Evolutionary conservation across 2,113 vertebrate genomes (phyloP).

Genomic region (Cariama cristata): DNA sequence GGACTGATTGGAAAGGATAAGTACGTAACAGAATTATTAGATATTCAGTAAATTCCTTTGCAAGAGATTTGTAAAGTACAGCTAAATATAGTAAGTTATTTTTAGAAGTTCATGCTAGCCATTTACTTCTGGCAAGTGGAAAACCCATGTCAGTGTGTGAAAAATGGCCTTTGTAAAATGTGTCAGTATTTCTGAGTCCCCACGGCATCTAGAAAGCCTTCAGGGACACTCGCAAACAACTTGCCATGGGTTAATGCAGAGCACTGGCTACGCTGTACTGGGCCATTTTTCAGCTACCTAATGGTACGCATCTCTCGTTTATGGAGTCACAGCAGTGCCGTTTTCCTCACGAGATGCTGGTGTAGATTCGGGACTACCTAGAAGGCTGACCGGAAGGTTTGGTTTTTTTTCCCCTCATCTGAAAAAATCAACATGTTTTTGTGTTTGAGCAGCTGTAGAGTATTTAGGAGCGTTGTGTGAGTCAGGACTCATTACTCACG

Average conservation of each 20-base stretch:
- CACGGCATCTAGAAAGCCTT: background rate
- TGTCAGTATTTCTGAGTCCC: background rate
- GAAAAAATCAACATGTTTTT: background rate
- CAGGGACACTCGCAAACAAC: background rate
- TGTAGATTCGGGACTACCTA: background rate
- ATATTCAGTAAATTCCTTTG: background rate
- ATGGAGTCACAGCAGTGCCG: background rate
- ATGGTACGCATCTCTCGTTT: background rate
- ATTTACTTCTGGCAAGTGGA: conserved; percentile 24
- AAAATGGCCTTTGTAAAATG: background rate
- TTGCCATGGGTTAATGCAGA: background rate
- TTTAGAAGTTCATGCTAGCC: background rate
- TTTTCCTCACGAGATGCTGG: background rate
- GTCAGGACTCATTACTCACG: background rate
- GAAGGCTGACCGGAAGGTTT: accelerated
- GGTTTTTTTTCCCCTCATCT: background rate
- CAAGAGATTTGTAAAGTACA: background rate
- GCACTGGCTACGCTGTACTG: background rate
- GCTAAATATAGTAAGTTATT: conserved; percentile 31
- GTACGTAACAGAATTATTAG: background rate
- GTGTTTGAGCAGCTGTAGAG: background rate
- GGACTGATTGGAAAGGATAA: background rate
- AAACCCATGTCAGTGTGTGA: background rate
- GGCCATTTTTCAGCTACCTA: accelerated
- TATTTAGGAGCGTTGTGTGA: background rate